Conservation (phyloP, 2,888 invertebrate genomes). For the Dyspetes luteomarginatus region DNA sequence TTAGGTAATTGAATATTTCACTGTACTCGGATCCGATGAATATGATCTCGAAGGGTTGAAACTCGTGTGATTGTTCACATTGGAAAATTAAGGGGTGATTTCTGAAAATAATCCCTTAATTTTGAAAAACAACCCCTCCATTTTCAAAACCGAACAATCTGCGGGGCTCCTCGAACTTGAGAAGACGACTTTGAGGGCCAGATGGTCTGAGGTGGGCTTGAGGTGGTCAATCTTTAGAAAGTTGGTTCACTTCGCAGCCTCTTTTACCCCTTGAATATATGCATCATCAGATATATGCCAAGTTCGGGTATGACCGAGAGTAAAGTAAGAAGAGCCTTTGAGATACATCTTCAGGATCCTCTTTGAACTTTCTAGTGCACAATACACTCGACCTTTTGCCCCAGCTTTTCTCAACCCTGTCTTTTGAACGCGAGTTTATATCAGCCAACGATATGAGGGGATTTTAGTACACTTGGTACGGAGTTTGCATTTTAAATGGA, state of each 20-base stretch:
- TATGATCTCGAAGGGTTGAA: not conserved
- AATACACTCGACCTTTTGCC: slow-evolving; percentile 32
- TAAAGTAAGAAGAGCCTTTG: not conserved
- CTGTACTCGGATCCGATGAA: too few relatives aligned
- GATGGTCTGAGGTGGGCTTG: not conserved
- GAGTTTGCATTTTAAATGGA: not conserved
- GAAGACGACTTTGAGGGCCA: not conserved
- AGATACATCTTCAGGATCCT: not conserved
- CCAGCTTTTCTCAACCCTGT: not conserved
- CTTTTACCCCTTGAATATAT: not conserved
- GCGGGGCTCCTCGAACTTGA: not conserved
- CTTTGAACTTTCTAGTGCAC: slow-evolving; percentile 30
- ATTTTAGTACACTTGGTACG: not conserved
- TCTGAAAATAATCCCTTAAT: too few relatives aligned
- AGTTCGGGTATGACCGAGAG: not conserved
- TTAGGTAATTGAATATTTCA: too few relatives aligned
- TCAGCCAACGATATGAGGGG: not conserved
- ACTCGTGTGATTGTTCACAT: not conserved
- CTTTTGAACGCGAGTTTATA: slow-evolving; percentile 2
- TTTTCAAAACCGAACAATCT: too few relatives aligned
- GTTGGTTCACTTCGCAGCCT: not conserved
- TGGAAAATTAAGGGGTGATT: not conserved
- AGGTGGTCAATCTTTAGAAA: not conserved
- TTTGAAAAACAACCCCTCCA: too few relatives aligned
- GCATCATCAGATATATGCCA: too few relatives aligned